A percentile compares a stretch with the other conserved stretches of the same genome.
These are phyloP conservation scores for Enteromius trimaculatus DNA, from an alignment of 2,797 vertebrate genomes.

Conservation along the genomic window DNA sequence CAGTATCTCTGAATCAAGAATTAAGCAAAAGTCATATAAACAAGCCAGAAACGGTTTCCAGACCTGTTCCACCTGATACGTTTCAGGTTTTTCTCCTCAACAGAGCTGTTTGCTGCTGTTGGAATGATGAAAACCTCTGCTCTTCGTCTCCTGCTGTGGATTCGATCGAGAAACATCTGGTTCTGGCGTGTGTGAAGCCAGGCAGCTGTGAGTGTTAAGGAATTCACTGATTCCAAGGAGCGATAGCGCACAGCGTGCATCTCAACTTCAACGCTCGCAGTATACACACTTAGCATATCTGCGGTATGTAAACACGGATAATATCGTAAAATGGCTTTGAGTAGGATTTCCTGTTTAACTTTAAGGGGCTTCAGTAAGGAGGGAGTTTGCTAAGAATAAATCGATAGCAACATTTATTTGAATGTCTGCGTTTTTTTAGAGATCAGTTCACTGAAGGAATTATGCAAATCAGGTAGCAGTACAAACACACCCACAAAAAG, in stretches of 20 bases:
- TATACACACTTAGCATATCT: conserved; percentile 19
- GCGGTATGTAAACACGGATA: conserved; percentile 15
- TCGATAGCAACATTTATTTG: conserved; percentile 3
- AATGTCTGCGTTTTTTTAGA: conserved; percentile 12
- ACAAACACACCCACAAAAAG: conserved; percentile 18
- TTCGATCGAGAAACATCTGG: conserved; percentile 43
- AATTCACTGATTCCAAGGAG: conserved; percentile 35
- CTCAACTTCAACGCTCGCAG: conserved; percentile 6
- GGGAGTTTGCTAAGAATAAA: conserved; percentile 34
- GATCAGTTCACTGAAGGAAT: conserved; percentile 16
- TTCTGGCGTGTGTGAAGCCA: conserved; percentile 26
- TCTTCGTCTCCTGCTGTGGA: conserved; percentile 42
- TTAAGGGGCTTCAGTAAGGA: not conserved
- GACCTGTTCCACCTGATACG: conserved; percentile 42
- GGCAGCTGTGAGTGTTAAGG: conserved; percentile 42
- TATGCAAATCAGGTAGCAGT: not conserved
- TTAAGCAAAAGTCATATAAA: conserved; percentile 23
- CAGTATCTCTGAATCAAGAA: conserved; percentile 30
- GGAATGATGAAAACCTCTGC: conserved; percentile 47
- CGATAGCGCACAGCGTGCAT: conserved; percentile 26
- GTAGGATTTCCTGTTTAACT: conserved; percentile 11
- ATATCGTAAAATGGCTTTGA: conserved; percentile 1
- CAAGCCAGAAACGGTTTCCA: conserved; percentile 33
- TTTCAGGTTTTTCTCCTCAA: conserved; percentile 27
- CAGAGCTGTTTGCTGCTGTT: conserved; percentile 40